Evolutionary conservation across 2,888 invertebrate genomes (phyloP).

Genomic region (Ophioninae sp.): DNA sequence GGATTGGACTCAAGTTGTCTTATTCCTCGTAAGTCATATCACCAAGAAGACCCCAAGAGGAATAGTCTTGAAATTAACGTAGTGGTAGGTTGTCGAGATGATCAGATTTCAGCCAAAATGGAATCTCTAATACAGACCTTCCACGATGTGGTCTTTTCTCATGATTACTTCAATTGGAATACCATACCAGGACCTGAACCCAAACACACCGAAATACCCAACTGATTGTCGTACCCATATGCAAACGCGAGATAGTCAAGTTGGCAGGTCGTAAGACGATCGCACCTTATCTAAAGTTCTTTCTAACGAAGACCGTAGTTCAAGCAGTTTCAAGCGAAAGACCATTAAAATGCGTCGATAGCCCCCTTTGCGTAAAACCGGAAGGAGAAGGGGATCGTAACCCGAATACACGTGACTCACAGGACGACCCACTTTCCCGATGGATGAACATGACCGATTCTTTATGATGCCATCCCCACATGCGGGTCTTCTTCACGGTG

Average conservation of each 20-base stretch:
- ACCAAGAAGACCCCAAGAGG: constrained; percentile 36
- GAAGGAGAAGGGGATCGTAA: constrained; percentile 33
- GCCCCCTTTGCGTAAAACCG: constrained; percentile 19
- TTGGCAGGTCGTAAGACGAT: neutral
- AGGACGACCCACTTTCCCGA: constrained; percentile 51
- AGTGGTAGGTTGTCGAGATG: neutral
- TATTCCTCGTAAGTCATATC: constrained; percentile 42
- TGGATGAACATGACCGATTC: constrained; percentile 50
- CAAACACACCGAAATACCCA: too few relatives aligned
- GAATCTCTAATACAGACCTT: too few relatives aligned
- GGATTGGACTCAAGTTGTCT: constrained; percentile 40
- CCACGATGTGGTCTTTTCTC: too few relatives aligned
- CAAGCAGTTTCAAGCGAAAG: neutral
- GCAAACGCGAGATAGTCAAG: too few relatives aligned
- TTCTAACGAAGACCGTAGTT: neutral
- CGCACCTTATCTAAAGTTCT: neutral
- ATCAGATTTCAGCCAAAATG: neutral
- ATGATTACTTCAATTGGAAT: too few relatives aligned
- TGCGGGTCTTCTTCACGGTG: constrained; percentile 55
- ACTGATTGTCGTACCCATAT: too few relatives aligned
- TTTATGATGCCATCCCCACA: constrained; percentile 34
- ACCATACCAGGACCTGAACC: too few relatives aligned
- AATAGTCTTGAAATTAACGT: constrained; percentile 1
- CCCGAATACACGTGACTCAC: constrained; percentile 42
- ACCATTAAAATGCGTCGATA: constrained; percentile 18